Evolutionary conservation across 2,888 invertebrate genomes (phyloP), one percentile per base, ranked within the genome.

Genomic region (Mimas tiliae): DNA sequence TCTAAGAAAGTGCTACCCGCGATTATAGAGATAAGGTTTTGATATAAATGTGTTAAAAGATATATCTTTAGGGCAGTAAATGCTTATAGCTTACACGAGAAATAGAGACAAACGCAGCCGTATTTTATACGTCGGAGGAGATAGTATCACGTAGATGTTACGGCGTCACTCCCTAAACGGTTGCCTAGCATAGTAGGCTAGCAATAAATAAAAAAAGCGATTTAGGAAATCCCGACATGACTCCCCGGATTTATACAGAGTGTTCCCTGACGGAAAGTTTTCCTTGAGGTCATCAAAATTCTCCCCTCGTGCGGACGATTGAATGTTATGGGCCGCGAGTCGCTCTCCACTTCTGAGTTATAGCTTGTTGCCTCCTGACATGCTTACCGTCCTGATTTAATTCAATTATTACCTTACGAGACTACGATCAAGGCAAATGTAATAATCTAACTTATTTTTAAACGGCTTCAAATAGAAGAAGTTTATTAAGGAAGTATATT

Each of bases 201-300:
- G 88, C 85, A 89, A 91, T 91, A 91, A 91, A 91, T 91, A 91
- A 91, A 91, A 89, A 87, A 84, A 88, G 83, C 88, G 89, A 91
- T 91, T 91, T 90, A 90, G 85, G 83, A 91, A 91, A 91, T 90
- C 90, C 90, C 86, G 81, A 90, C 91, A 89, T 90, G 91, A 89
- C 88, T 90, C 86, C 81, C 74, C 85, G 90, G 90, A 91, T 91
- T 91, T 91, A 91, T 91, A 90, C 89, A 86, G 87, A 89, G 88
- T 90, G 87, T 89, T 87, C 74, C 69, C 85, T 79, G 85, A 83
- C 83, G 87, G 83, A 88, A 91, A 90, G 81, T 90, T 90, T 90
- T 91, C 89, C 86, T 90, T 85, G 84, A 86, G 88, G 89, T 91
- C 90, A 91, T 92, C 90, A 90, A 87, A 90, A 92, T 91, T 91